Evolutionary conservation across 2,113 vertebrate genomes (phyloP).

Genomic region (Catharus bicknelli): DNA sequence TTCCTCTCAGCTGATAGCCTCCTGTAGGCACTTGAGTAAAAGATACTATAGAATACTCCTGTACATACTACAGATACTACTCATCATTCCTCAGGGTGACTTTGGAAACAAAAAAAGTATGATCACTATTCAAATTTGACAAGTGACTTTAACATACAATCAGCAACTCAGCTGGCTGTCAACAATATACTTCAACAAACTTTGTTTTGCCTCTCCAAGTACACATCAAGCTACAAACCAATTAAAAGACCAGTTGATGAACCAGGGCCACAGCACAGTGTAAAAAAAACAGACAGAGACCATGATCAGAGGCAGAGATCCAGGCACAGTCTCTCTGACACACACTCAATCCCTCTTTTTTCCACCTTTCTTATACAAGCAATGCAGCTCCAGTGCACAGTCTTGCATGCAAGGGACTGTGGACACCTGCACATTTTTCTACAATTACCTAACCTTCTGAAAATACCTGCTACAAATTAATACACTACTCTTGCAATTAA

Average conservation of each 20-base stretch:
- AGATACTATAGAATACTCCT: background rate
- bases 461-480: background rate
- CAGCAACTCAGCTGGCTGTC: background rate
- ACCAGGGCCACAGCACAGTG: background rate
- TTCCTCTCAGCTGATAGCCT: background rate
- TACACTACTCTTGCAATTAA: background rate
- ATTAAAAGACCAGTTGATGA: background rate
- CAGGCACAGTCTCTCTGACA: background rate
- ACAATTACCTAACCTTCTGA: background rate
- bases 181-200: background rate
- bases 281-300: background rate
- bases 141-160: background rate
- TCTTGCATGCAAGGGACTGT: background rate
- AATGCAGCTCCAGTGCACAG: background rate
- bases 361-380: background rate
- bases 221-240: background rate
- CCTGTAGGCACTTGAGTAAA: background rate
- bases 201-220: background rate
- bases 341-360: background rate
- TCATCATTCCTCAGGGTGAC: background rate
- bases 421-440: background rate
- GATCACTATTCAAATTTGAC: background rate
- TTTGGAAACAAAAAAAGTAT: background rate
- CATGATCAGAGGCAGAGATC: background rate
- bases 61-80: background rate